Conservation (phyloP, 2,888 invertebrate species). For the Drosophila anomalata region DNA sequence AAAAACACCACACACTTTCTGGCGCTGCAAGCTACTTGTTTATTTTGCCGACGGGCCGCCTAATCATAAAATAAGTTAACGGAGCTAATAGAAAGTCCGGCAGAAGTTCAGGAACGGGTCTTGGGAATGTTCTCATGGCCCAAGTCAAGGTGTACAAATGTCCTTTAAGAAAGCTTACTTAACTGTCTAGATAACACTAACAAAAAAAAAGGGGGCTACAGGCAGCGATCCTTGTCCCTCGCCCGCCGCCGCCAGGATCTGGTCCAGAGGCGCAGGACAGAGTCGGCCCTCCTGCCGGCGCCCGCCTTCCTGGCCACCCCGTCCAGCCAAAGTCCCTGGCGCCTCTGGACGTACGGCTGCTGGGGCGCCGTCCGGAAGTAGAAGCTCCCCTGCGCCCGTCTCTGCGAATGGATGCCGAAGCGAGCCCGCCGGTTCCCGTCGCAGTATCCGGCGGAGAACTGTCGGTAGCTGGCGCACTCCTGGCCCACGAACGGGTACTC, state of each 20-base stretch:
- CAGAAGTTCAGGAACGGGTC: neutral
- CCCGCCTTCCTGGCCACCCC: constrained; percentile 16
- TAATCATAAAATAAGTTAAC: neutral
- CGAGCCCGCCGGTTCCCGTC: constrained; percentile 70
- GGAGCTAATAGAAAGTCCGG: neutral
- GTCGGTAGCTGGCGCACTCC: constrained; percentile 77
- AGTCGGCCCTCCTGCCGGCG: neutral
- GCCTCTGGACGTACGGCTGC: constrained; percentile 69
- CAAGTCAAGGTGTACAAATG: neutral
- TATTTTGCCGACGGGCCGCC: too few relatives aligned
- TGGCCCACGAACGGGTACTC: constrained; percentile 77
- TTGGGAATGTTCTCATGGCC: too few relatives aligned
- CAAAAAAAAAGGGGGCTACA: constrained; percentile 6
- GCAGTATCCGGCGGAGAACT: constrained; percentile 72
- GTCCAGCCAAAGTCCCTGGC: constrained; percentile 13
- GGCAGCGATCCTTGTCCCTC: constrained; percentile 7
- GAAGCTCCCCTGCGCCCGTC: constrained; percentile 72
- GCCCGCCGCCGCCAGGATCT: constrained; percentile 29
- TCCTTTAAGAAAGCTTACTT: constrained; percentile 15
- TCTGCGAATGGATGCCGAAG: constrained; percentile 82
- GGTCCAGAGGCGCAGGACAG: constrained; percentile 37
- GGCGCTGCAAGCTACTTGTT: too few relatives aligned
- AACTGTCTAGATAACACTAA: constrained; percentile 10
- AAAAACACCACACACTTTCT: too few relatives aligned
- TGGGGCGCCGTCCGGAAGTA: constrained; percentile 74